Base-by-base conservation (phyloP, 2,888 invertebrate genomes). In the Cyclophora albipunctata region DNA sequence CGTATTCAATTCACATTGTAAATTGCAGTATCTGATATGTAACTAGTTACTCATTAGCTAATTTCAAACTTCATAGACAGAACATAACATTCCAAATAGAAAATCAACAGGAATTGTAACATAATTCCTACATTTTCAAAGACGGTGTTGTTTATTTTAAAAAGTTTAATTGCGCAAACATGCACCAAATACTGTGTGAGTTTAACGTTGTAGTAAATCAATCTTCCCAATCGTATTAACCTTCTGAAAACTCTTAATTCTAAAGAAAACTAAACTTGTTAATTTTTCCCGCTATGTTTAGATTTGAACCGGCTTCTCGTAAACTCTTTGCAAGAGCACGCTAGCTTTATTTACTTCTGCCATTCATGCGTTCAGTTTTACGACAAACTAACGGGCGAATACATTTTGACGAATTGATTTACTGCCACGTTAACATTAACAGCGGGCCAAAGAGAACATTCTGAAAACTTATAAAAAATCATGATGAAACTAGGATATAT, bases 131-230 rank as follows among this genome's bases (percentile, higher is more conserved):
- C 2, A 45, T 46, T 52, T 52, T 51, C 49, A 46, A 57, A 57
- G 45, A 45, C 46, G 47, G 42, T 41, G 42, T 20, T 41, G 54
- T 53, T 56, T 58, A 53, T 40, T 47, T 43, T 52, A 48, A 4
- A 44, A 43, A 45, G 34, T 54, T 53, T 53, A 54, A 57, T 52
- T 44, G 45, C 51, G 45, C 51, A 58, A 58, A 56, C 60, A 57
- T 52, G 42, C 43, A 49, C 45, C 49, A 56, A 56, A 55, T 58
- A 52, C 54, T 57, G 52, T 48, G 47, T 47, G 52, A 47, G 47
- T 45, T 47, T 42, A 34, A 47, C 53, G 47, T 46, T 48, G 46
- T 45, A 7, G 50, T 59, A 57, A 59, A 57, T 59, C 57, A 55
- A 55, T 59, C 53, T 55, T 46, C 47, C 51, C 53, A 54, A 52